Evolutionary conservation across 2,888 invertebrate species (phyloP), one percentile per base, ranked within the genome.

Genomic region (Notodonta ziczac): DNA sequence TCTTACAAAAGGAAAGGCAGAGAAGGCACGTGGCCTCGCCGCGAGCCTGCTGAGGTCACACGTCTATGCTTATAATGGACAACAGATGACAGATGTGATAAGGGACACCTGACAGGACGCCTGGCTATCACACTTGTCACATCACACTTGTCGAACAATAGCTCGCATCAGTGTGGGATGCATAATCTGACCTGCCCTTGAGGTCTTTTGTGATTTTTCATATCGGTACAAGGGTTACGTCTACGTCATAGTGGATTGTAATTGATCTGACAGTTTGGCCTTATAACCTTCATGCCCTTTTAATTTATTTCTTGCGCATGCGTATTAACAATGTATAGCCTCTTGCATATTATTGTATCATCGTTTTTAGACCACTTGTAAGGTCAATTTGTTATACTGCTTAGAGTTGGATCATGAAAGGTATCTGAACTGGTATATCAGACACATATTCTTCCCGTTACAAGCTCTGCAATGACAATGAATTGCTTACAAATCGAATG

Each of bases 31-130:
- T 72, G 85, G 82, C 90, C 90, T 91, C 85, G 89, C 75, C 63
- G 67, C 65, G 72, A 73, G 77, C 77, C 77, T 77, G 82, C 77
- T 76, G 84, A 88, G 90, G 88, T 82, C 87, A 83, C 81, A 76
- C 80, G 86, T 88, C 89, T 85, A 84, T 85, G 78, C 73, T 78
- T 83, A 86, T 87, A 89, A 90, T 90, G 83, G 87, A 78, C 80
- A 77, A 69, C 74, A 87, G 89, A 91, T 91, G 91, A 90, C 90
- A 90, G 89, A 78, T 69, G 64, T 71, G 90, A 89, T 88, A 89
- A 82, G 76, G 70, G 74, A 74, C 67, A 69, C 72, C 73, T 76
- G 77, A 70, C 62, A 65, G 67, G 70, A 69, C 66, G 63, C 67
- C 69, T 55, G 14, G 39, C 16, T 54, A n/a, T 40, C 16, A 16